A percentile compares a stretch with the other conserved stretches of the same genome.
phyloP scores from a whole-genome alignment of 1,140 invertebrate genomes.

The Mya arenaria region DNA sequence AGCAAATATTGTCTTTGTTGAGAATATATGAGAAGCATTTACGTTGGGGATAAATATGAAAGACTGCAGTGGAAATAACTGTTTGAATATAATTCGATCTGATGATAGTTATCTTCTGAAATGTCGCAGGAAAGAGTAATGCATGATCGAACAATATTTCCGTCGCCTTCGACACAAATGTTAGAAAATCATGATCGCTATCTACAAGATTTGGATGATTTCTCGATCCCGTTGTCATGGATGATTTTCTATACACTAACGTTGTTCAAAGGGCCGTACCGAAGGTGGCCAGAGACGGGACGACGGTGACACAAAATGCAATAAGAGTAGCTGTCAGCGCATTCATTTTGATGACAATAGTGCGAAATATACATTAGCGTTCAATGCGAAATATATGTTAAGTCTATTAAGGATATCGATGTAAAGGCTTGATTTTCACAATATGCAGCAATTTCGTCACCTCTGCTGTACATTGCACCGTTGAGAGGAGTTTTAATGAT shows the following conservation, averaged over 20 bases:
- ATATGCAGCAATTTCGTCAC: conserved; percentile 64
- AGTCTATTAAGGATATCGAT: conserved; percentile 71
- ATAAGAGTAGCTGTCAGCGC: conserved; percentile 69
- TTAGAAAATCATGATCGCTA: not conserved
- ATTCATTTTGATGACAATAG: conserved; percentile 74
- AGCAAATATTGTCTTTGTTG: too few species aligned
- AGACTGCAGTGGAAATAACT: too few species aligned
- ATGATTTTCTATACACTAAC: not conserved
- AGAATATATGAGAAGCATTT: too few species aligned
- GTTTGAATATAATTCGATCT: too few species aligned
- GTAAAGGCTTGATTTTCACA: conserved; percentile 66
- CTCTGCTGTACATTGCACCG: conserved; percentile 63
- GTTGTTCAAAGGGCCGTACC: conserved; percentile 24
- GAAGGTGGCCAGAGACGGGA: conserved; percentile 65
- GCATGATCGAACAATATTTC: conserved; percentile 22
- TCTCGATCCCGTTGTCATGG: not conserved
- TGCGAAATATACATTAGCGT: conserved; percentile 72
- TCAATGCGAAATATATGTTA: conserved; percentile 74
- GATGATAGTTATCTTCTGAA: too few species aligned
- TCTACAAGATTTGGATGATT: not conserved
- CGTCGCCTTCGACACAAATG: conserved; percentile 1
- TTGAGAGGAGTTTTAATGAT: conserved; percentile 64
- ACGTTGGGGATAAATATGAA: too few species aligned
- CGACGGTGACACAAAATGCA: conserved; percentile 64
- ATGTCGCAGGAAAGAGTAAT: too few species aligned